Conservation (phyloP, 1,140 invertebrate species). For the Calephelis virginiensis region DNA sequence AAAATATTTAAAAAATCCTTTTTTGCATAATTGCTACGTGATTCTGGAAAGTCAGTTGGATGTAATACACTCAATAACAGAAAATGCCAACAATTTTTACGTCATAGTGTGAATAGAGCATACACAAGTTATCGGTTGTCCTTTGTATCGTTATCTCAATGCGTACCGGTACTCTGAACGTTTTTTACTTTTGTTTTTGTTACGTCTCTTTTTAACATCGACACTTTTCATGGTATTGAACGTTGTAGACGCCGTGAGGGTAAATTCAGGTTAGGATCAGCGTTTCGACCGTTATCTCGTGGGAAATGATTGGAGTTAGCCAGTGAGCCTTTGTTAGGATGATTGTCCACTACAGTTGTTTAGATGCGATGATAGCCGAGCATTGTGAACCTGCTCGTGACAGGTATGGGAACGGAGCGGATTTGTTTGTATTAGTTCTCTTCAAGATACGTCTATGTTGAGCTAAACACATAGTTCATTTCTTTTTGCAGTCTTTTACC, state of each 20-base stretch:
- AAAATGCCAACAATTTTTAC: constrained; percentile 67
- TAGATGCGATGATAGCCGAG: constrained; percentile 70
- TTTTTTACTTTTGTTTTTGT: constrained; percentile 43
- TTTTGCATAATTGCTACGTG: too few species aligned
- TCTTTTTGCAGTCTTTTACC: background rate
- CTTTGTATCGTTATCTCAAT: constrained; percentile 67
- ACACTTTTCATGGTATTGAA: constrained; percentile 52
- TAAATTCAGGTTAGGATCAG: constrained; percentile 62
- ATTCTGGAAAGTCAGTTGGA: too few species aligned
- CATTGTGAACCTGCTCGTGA: constrained; percentile 52
- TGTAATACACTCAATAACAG: constrained; percentile 36
- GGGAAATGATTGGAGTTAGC: constrained; percentile 71
- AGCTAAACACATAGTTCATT: background rate
- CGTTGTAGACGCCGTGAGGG: constrained; percentile 44
- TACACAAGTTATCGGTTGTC: constrained; percentile 71
- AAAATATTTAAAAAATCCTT: too few species aligned
- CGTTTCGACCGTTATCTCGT: constrained; percentile 72
- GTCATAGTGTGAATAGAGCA: constrained; percentile 54
- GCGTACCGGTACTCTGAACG: constrained; percentile 39
- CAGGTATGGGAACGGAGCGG: constrained; percentile 64
- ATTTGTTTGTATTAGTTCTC: constrained; percentile 17
- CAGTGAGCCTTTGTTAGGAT: constrained; percentile 73
- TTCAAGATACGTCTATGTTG: background rate
- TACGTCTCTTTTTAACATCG: constrained; percentile 34
- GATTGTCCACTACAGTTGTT: constrained; percentile 71